Conservation (phyloP, 2,797 vertebrate genomes). For the Peromyscus melanophrys region DNA sequence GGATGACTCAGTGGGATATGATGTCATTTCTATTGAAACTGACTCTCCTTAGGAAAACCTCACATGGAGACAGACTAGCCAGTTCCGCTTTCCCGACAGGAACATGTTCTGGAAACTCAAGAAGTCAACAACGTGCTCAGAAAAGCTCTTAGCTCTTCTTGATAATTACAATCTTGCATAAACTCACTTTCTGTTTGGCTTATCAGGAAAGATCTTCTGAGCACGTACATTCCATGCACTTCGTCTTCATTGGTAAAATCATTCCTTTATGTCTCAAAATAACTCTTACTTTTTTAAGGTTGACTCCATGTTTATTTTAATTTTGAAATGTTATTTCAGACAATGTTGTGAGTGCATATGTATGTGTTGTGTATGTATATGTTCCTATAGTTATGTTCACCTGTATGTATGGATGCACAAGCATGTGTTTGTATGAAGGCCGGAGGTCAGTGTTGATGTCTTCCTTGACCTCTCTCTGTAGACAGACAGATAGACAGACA, state of each 20-base stretch:
- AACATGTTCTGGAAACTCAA: constrained; percentile 39
- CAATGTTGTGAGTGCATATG: not conserved
- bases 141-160: not conserved
- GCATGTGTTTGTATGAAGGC: not conserved
- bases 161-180: not conserved
- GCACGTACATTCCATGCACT: not conserved
- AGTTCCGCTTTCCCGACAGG: not conserved
- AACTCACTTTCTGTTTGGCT: constrained; percentile 1
- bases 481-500: not conserved
- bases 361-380: not conserved
- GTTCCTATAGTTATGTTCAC: not conserved
- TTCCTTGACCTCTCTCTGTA: not conserved
- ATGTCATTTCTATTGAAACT: constrained; percentile 34
- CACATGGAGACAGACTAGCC: not conserved
- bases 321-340: constrained; percentile 44
- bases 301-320: not conserved
- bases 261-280: constrained; percentile 5
- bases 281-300: not conserved
- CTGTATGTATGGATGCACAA: not conserved
- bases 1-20: not conserved
- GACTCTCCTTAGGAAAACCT: constrained; percentile 19
- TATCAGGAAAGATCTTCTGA: not conserved
- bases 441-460: not conserved
- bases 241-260: not conserved
- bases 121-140: not conserved